Conservation (phyloP, 2,797 vertebrate genomes). For the Amniataba percoides region DNA sequence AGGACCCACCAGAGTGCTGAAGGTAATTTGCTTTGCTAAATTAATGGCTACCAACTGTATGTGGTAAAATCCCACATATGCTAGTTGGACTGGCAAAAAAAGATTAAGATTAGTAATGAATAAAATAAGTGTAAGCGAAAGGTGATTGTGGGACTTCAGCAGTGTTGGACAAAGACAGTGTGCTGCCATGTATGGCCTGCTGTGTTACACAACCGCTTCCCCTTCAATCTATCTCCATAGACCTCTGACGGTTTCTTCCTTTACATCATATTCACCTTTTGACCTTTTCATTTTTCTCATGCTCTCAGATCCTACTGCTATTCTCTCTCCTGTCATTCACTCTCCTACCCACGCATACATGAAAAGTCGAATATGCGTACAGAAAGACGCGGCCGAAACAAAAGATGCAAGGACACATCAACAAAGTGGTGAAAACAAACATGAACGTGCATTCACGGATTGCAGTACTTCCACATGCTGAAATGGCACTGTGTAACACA, state of each 20-base stretch:
- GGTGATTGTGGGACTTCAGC: neutral
- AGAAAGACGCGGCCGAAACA: neutral
- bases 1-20: neutral
- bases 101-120: neutral
- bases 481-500: neutral
- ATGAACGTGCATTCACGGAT: neutral
- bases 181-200: neutral
- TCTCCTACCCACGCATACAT: neutral
- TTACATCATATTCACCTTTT: neutral
- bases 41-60: neutral
- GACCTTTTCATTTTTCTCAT: neutral
- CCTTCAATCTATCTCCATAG: neutral
- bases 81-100: neutral
- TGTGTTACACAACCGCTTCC: neutral
- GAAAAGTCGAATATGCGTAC: neutral
- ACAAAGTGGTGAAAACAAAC: neutral
- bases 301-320: neutral
- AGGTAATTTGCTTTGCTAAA: neutral
- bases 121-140: neutral
- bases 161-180: neutral
- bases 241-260: neutral
- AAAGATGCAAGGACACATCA: neutral
- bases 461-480: neutral
- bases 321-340: neutral
- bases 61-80: neutral